phyloP scores from a whole-genome alignment of 92 coral and sea anemone species.

The Palythoa heliodiscus region DNA sequence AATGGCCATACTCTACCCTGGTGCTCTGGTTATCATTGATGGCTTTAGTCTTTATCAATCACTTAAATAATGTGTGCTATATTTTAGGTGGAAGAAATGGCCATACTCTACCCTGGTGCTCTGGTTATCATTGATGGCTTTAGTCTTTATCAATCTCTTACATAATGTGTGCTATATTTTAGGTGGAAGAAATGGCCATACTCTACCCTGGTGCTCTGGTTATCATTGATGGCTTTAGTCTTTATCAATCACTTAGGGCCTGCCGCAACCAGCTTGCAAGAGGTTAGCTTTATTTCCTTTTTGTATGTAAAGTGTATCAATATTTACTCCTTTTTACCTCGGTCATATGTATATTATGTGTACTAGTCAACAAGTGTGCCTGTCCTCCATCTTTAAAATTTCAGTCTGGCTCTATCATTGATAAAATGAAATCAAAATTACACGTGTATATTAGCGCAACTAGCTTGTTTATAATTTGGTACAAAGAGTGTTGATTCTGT shows the following conservation, averaged over 20 bases:
- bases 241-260: constrained; percentile 97
- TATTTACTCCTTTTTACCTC: not conserved
- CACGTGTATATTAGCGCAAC: too few species aligned
- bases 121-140: constrained; percentile 96
- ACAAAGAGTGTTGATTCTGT: too few species aligned
- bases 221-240: constrained; percentile 94
- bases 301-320: not conserved
- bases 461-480: too few species aligned
- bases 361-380: too few species aligned
- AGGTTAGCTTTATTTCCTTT: constrained; percentile 50
- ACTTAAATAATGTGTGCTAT: constrained; percentile 22
- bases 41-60: constrained; percentile 98
- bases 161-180: not conserved
- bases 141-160: constrained; percentile 92
- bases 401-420: too few species aligned
- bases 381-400: too few species aligned
- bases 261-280: constrained; percentile 96
- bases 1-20: constrained; percentile 93
- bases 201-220: constrained; percentile 92
- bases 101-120: constrained; percentile 91
- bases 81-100: constrained; percentile 89
- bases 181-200: constrained; percentile 98
- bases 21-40: constrained; percentile 89
- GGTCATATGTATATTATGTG: too few species aligned
- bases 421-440: too few species aligned